Evolutionary conservation across 2,113 vertebrate genomes (phyloP).

Genomic region (Monopterus albus): DNA sequence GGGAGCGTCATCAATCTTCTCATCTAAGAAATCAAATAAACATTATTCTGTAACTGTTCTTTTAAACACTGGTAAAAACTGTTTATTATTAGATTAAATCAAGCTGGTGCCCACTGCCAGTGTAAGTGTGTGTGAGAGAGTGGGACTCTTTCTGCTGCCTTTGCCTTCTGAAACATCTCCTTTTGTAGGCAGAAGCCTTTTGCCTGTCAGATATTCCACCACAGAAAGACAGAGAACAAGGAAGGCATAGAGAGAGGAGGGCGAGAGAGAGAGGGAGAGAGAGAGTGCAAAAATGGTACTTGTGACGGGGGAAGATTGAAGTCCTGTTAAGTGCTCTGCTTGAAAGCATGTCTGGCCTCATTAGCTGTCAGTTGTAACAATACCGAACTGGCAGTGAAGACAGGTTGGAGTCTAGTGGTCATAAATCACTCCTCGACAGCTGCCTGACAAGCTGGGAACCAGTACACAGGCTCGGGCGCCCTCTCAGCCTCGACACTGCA

Average conservation of each 20-base stretch:
- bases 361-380: slow-evolving; percentile 97
- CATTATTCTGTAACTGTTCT: not conserved
- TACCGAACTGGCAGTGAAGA: slow-evolving; percentile 93
- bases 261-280: slow-evolving; percentile 28
- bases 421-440: slow-evolving; percentile 96
- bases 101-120: slow-evolving; percentile 10
- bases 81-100: slow-evolving; percentile 22
- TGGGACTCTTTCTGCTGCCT: slow-evolving; percentile 27
- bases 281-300: slow-evolving; percentile 68
- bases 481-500: slow-evolving; percentile 61
- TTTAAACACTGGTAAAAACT: not conserved
- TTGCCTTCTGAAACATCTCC: slow-evolving; percentile 53
- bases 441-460: slow-evolving; percentile 88
- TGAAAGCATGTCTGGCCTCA: slow-evolving; percentile 93
- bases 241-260: slow-evolving; percentile 60
- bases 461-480: slow-evolving; percentile 79
- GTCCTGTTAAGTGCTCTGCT: slow-evolving; percentile 84
- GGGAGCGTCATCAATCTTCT: not conserved
- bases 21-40: not conserved
- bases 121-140: slow-evolving; percentile 9
- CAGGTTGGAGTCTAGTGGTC: slow-evolving; percentile 91
- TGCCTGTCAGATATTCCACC: slow-evolving; percentile 68
- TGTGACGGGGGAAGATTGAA: slow-evolving; percentile 79
- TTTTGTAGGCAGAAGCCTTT: slow-evolving; percentile 49
- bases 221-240: slow-evolving; percentile 69